Conservation (phyloP, 2,113 vertebrate species). For the Grammatotria lemairii region DNA sequence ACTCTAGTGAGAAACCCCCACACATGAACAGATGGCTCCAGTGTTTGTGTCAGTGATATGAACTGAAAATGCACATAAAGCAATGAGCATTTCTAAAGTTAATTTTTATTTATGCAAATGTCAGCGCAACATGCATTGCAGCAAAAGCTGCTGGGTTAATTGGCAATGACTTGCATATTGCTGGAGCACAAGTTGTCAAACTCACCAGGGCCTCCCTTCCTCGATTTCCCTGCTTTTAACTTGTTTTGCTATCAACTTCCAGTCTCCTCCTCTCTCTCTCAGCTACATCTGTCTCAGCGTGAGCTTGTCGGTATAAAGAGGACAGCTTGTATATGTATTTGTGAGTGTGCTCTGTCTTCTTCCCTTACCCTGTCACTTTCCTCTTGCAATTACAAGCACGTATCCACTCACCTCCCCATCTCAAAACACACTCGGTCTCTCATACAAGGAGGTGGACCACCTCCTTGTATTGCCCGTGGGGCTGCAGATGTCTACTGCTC, state of each 20-base stretch:
- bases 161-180: not conserved
- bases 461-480: slow-evolving; percentile 32
- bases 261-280: not conserved
- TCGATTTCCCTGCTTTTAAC: not conserved
- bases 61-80: not conserved
- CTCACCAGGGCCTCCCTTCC: not conserved
- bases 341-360: not conserved
- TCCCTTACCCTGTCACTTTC: slow-evolving; percentile 6
- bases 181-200: not conserved
- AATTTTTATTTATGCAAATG: not conserved
- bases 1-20: not conserved
- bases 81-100: not conserved
- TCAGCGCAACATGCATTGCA: not conserved
- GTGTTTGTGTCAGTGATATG: not conserved
- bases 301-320: not conserved
- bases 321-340: not conserved
- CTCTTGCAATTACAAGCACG: slow-evolving; percentile 32
- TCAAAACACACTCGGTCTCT: not conserved
- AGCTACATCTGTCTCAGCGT: not conserved
- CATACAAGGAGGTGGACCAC: slow-evolving; percentile 3
- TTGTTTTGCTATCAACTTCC: not conserved
- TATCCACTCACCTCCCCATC: slow-evolving; percentile 31
- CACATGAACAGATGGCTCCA: not conserved
- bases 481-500: slow-evolving; percentile 47
- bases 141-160: not conserved